Base-by-base conservation (phyloP, 1,140 invertebrate species). In the Schlechtendalia chinensis region DNA sequence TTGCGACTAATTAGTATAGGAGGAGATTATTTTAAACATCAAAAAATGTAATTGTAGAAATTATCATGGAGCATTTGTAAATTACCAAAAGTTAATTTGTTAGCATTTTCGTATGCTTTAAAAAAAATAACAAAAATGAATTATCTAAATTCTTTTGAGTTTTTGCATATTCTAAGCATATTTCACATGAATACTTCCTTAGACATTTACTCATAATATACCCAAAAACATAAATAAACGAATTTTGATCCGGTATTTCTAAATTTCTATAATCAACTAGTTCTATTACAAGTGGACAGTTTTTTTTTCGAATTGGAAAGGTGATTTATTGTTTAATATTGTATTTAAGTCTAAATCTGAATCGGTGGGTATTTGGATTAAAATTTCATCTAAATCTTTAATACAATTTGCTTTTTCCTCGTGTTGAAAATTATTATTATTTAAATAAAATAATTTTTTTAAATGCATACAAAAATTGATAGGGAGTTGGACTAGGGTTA, bases 171-270 rank as follows among this genome's bases (percentile, higher is more conserved):
- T n/a, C n/a, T n/a, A 67, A n/a, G 5, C 32, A 67, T 67, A 67
- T 22, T n/a, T 67, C 1, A 45, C 63, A 67, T n/a, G 32, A 12
- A 12, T 45, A 22, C 45, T 67, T 0, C 11, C 0, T 45, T 67
- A 67, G 32, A 67, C 63, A 67, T 45, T 45, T 67, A 45, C 17
- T 67, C 63, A 67, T 67, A 0, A 67, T 67, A 22, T 45, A 67
- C 0, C 32, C 32, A 67, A 29, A 67, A 45, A 67, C 63, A 67
- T 67, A 67, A 14, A 39, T 45, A 3, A 67, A 67, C n/a, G 32
- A 4, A 22, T 67, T 67, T 22, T 67, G 8, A 11, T 67, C 8
- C 11, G 19, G 63, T n/a, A 67, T 67, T 11, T 67, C 32, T n/a
- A 67, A 45, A 67, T 67, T 8, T 45, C 39, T 67, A 45, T 67